These are phyloP conservation scores for Meda fulgida DNA, from an alignment of 2,797 vertebrate genomes.

Conservation along the genomic window DNA sequence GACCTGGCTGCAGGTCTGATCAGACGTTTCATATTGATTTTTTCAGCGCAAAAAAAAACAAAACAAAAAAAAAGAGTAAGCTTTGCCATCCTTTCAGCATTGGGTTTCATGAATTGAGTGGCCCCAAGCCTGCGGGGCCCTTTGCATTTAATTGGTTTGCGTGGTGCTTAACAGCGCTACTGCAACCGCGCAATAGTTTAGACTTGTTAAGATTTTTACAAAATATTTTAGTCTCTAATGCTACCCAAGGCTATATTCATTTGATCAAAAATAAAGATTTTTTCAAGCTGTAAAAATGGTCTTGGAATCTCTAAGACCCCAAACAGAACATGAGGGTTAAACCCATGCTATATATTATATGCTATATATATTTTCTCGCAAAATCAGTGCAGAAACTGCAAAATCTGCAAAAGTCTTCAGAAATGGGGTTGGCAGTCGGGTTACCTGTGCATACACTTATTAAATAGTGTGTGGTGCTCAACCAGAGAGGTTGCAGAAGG, in stretches of 20 bases:
- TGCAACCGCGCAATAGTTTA: no score
- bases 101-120: background rate
- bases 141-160: no score
- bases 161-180: no score
- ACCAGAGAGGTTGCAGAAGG: constrained; percentile 63
- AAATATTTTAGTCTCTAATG: background rate
- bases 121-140: no score
- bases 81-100: background rate
- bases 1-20: background rate
- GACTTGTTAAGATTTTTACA: background rate
- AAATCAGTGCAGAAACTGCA: background rate
- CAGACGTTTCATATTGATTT: background rate
- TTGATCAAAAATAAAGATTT: background rate
- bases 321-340: background rate
- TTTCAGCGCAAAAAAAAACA: background rate
- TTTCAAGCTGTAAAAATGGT: background rate
- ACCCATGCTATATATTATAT: background rate
- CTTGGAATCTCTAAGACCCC: background rate
- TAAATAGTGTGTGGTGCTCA: constrained; percentile 51
- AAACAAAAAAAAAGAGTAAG: no score
- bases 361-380: no score
- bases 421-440: background rate
- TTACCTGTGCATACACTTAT: constrained; percentile 17
- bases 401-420: background rate
- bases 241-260: background rate